Evolutionary conservation across 2,797 vertebrate genomes (phyloP), one percentile per base, ranked within the genome.

Genomic region (Mallotus villosus): DNA sequence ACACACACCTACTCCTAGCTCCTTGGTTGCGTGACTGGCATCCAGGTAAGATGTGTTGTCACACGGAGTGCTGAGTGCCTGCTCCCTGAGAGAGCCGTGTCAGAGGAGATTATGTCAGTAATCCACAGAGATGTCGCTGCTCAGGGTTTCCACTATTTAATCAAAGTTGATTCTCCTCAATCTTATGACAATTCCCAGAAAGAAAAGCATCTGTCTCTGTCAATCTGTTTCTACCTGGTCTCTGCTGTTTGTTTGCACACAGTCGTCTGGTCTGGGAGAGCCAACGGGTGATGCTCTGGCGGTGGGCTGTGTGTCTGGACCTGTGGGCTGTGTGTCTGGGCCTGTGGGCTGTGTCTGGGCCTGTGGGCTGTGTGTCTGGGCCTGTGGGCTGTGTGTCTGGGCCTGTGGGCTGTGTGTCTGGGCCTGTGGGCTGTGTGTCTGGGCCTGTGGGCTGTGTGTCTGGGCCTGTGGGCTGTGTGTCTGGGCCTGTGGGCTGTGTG

Each of bases 151-250:
- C 59, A 73, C 64, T 66, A 67, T 88, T 89, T 85, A 88, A 88
- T 90, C 81, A 83, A 82, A 87, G 75, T 67, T 73, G 75, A 83
- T 86, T 89, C 80, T 71, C 63, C 71, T 86, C 74, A 81, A 86
- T 84, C 74, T 79, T 75, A 29, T 25, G 49, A 58, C 64, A 68
- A 29, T 84, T 87, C 82, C 64, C 46, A 61, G 81, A 87, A 85
- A 78, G 74, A 14, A 41, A 81, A 80, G 71, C 82, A 78, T 70
- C 71, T 75, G 75, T 68, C 71, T 76, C 61, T 67, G 67, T 49
- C 68, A 84, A 71, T 78, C 76, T 76, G 70, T 77, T 72, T 74
- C 67, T 34, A 75, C 59, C 68, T 71, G 71, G 29, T 5, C 32
- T 16, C 8, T 59, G 4, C 58, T 24, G 58, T 24, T 59, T 24